These are phyloP conservation scores for Acromyrmex echinatior DNA, from an alignment of 1,140 invertebrate genomes.

Conservation along the genomic window DNA sequence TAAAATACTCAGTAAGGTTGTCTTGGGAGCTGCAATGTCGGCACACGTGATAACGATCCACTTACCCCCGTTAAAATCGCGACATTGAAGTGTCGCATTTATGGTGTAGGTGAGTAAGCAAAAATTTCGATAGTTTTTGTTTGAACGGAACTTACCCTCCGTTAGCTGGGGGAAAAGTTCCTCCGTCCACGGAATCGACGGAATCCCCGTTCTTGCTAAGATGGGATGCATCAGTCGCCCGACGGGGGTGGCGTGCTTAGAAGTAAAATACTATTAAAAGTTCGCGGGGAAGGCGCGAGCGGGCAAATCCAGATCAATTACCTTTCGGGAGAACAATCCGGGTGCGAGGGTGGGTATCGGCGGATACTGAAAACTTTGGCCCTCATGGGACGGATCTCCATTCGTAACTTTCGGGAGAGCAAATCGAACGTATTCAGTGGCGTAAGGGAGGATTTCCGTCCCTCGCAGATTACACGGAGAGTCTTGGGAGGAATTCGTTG, in stretches of 20 bases:
- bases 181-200: slow-evolving; percentile 18
- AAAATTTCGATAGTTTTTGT: slow-evolving; percentile 41
- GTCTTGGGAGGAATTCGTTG: slow-evolving; percentile 18
- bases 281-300: slow-evolving; percentile 50
- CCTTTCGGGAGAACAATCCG: slow-evolving; percentile 74
- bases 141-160: background rate
- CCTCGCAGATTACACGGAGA: slow-evolving; percentile 31
- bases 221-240: slow-evolving; percentile 17
- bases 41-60: slow-evolving; percentile 23
- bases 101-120: slow-evolving; percentile 30
- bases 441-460: slow-evolving; percentile 1
- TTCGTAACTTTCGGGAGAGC: slow-evolving; percentile 60
- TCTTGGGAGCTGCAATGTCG: background rate
- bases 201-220: slow-evolving; percentile 28
- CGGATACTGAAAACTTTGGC: slow-evolving; percentile 58
- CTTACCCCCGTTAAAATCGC: slow-evolving; percentile 5
- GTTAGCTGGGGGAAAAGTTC: background rate
- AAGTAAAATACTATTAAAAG: slow-evolving; percentile 76
- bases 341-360: slow-evolving; percentile 17
- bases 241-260: slow-evolving; percentile 23
- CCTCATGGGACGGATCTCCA: slow-evolving; percentile 39
- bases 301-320: slow-evolving; percentile 74
- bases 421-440: slow-evolving; percentile 62
- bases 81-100: slow-evolving; percentile 53
- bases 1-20: background rate